Base-by-base conservation (phyloP, 2,797 vertebrate genomes). In the Darevskia nairensis region DNA sequence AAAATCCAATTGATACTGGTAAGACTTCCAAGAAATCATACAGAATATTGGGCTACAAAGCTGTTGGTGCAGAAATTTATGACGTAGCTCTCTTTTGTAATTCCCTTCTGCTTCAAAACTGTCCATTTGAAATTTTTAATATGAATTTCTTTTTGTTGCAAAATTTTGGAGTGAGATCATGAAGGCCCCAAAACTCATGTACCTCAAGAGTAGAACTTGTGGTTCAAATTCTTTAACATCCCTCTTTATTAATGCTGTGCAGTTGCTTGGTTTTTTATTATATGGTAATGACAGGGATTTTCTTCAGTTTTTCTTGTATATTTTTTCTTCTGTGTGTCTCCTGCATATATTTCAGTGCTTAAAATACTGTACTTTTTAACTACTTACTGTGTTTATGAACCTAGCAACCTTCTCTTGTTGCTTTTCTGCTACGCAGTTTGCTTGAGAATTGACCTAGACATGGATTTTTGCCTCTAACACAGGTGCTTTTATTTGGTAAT, bases 81-180 rank as follows among this genome's bases (percentile, higher is more conserved):
- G n/a, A 93, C 91, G 92, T 91, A 92, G 91, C 92, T 93, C 89
- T 87, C 90, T 80, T 92, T 95, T 94, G 93, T 94, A 95, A 94
- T 95, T 91, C 93, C 93, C 91, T 8, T 66, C 93, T 89, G 10
- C 92, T 94, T 91, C 92, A 90, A 89, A 86, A 82, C 87, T 89
- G 84, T 86, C 90, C 88, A 89, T 87, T 50, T 68, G 27, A 75
- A 77, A 8, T 29, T 6, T 83, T 87, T 46, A 11, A 66, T 88
- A 32, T 84, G 27, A 35, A 68, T 77, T 32, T 46, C 15, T 15
- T 80, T 39, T 76, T 88, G 1, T 76, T 72, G 23, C 46, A 27
- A 72, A n/a, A 46, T 79, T 93, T 55, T 64, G 61, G 21, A 68
- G 88, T 39, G 0, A 27, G 82, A 66, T 69, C 23, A 13, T 91